Evolutionary conservation across 2,888 invertebrate genomes (phyloP).

Genomic region (Acanthosepion esculentum): DNA sequence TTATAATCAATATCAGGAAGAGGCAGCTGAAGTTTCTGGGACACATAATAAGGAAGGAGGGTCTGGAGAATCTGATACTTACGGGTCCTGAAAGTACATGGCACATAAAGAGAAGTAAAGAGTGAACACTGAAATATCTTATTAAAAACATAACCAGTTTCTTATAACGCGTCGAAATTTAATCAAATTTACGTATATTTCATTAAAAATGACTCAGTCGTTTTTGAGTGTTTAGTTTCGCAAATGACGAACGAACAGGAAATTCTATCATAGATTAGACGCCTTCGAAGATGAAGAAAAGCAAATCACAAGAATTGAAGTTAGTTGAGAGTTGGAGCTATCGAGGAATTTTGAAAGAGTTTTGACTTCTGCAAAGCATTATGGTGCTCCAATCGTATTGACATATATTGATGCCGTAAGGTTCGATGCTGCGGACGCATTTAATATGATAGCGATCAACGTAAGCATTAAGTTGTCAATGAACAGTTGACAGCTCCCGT

Average conservation of each 20-base stretch:
- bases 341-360: not conserved
- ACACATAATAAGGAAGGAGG: too few species aligned
- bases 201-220: not conserved
- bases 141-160: too few species aligned
- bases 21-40: too few species aligned
- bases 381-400: not conserved
- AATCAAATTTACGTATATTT: not conserved
- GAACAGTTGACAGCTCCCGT: conserved; percentile 8
- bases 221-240: not conserved
- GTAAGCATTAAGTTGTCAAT: conserved; percentile 9
- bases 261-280: not conserved
- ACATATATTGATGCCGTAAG: conserved; percentile 8
- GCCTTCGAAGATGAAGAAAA: not conserved
- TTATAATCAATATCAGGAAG: too few species aligned
- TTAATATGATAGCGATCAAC: conserved; percentile 6
- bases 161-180: too few species aligned
- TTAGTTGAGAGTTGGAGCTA: not conserved
- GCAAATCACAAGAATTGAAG: not conserved
- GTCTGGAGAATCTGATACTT: too few species aligned
- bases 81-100: too few species aligned
- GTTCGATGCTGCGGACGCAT: not conserved
- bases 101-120: too few species aligned
- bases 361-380: not conserved
- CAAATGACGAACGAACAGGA: not conserved
- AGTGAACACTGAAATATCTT: too few species aligned